Conservation (phyloP, 2,888 invertebrate species). For the Drosophila merina region DNA sequence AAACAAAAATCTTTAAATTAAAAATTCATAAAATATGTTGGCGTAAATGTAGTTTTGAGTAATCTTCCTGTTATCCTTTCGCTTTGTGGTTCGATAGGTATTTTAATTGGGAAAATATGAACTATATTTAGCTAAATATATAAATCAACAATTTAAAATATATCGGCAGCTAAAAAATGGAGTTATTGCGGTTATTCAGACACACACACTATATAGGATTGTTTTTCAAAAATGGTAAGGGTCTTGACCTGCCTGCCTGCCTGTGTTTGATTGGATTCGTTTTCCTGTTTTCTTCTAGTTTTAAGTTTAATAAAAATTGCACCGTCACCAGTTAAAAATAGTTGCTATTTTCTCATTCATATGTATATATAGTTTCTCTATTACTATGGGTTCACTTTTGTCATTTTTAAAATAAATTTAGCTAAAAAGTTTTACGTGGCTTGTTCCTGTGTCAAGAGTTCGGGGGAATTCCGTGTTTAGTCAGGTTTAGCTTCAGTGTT, state of each 20-base stretch:
- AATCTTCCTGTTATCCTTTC: constrained; percentile 24
- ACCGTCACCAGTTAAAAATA: constrained; percentile 77
- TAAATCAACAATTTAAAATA: constrained; percentile 49
- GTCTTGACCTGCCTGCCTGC: constrained; percentile 34
- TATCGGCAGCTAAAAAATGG: constrained; percentile 36
- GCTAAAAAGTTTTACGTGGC: constrained; percentile 78
- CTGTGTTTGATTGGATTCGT: constrained; percentile 48
- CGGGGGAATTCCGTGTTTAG: constrained; percentile 41
- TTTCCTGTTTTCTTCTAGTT: constrained; percentile 37
- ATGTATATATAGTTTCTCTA: constrained; percentile 46
- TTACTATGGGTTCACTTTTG: constrained; percentile 53
- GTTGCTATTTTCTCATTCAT: constrained; percentile 51
- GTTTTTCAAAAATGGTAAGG: constrained; percentile 52
- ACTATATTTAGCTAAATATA: constrained; percentile 54
- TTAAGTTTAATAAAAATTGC: constrained; percentile 74
- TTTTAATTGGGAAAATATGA: constrained; percentile 59
- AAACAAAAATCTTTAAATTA: constrained; percentile 63
- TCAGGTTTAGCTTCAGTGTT: constrained; percentile 53
- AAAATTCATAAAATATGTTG: constrained; percentile 52
- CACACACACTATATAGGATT: constrained; percentile 10
- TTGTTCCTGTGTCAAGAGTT: constrained; percentile 46
- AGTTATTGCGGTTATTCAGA: constrained; percentile 7
- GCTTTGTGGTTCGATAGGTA: constrained; percentile 36
- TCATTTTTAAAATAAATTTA: constrained; percentile 74
- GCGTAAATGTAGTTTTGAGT: constrained; percentile 40